Conservation (phyloP, 2,797 vertebrate species). For the Chelidonichthys spinosus region DNA sequence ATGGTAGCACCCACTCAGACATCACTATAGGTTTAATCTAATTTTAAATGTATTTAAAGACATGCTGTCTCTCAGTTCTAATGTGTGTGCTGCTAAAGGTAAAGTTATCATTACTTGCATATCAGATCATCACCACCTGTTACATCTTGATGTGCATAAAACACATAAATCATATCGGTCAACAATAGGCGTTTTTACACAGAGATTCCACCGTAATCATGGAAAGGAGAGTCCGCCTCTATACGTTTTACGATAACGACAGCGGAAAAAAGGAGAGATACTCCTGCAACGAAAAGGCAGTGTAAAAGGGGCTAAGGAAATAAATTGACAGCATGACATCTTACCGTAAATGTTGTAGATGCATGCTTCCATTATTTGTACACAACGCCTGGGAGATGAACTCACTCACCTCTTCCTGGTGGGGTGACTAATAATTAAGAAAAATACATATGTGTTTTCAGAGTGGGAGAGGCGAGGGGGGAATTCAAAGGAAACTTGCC, state of each 20-base stretch:
- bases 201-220: too few relatives aligned
- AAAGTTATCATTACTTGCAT: constrained; percentile 5
- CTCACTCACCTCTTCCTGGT: constrained; percentile 32
- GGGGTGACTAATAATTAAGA: constrained; percentile 42
- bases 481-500: constrained; percentile 14
- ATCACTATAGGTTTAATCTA: not conserved
- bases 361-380: not conserved
- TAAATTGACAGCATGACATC: not conserved
- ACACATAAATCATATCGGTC: not conserved
- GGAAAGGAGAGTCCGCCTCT: too few relatives aligned
- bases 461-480: constrained; percentile 18
- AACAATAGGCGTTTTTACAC: not conserved
- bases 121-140: constrained; percentile 3
- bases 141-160: constrained; percentile 5
- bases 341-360: constrained; percentile 8
- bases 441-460: constrained; percentile 30
- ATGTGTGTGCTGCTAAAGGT: constrained; percentile 8
- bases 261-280: too few relatives aligned
- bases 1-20: not conserved
- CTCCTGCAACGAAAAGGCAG: too few relatives aligned
- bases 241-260: too few relatives aligned
- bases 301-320: not conserved
- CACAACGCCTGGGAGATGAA: constrained; percentile 5
- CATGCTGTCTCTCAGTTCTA: constrained; percentile 3
- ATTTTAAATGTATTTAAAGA: constrained; percentile 12